These are phyloP conservation scores for Temnothorax rugatulus DNA, from an alignment of 2,888 invertebrate genomes.

Conservation along the genomic window DNA sequence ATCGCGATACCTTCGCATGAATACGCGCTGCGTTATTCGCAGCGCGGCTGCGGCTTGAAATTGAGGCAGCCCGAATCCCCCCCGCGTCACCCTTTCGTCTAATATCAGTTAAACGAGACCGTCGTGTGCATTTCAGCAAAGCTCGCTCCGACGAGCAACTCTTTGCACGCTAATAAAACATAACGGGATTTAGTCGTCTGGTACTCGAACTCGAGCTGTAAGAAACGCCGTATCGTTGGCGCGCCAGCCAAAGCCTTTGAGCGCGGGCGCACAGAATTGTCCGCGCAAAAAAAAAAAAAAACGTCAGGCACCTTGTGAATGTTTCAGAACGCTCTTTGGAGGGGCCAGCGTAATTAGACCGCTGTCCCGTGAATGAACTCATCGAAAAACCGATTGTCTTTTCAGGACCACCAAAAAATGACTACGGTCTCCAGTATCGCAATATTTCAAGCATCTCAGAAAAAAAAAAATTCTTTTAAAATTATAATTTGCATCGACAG, in stretches of 20 bases:
- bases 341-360: conserved; percentile 22
- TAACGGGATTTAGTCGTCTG: conserved; percentile 25
- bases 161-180: conserved; percentile 42
- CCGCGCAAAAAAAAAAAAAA: not conserved
- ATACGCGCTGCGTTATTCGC: conserved; percentile 15
- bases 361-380: not conserved
- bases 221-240: conserved; percentile 12
- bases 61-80: not conserved
- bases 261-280: conserved; percentile 21
- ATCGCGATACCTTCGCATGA: not conserved
- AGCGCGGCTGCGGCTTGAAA: conserved; percentile 8
- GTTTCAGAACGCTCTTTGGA: conserved; percentile 20
- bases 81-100: conserved; percentile 27
- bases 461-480: not conserved
- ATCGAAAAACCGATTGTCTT: conserved; percentile 15
- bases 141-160: conserved; percentile 19
- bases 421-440: too few species aligned
- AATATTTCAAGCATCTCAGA: not conserved
- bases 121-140: conserved; percentile 39
- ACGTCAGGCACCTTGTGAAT: not conserved
- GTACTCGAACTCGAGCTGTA: not conserved
- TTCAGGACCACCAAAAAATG: not conserved
- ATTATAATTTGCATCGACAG: not conserved
- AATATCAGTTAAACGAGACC: conserved; percentile 28
- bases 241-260: conserved; percentile 18